phyloP scores from a whole-genome alignment of 1,140 invertebrate genomes.

The Sipha flava region DNA sequence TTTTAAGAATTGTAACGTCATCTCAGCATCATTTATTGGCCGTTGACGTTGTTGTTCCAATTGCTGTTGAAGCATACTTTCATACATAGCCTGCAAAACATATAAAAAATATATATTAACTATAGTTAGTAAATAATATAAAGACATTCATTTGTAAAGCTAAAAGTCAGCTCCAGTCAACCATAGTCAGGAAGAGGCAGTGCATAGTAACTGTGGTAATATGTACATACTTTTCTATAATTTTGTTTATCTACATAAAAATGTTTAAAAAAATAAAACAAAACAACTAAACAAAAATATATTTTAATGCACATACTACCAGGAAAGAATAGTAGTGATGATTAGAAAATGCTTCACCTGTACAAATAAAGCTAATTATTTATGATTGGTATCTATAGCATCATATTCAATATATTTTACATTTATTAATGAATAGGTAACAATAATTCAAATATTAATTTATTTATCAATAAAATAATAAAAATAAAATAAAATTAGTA shows the following conservation, averaged over 20 bases:
- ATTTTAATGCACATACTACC: background rate
- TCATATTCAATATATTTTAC: background rate
- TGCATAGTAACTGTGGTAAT: background rate
- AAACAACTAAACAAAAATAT: background rate
- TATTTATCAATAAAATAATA: too few species aligned
- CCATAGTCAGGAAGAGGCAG: background rate
- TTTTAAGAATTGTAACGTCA: slow-evolving; percentile 78
- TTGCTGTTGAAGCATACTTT: slow-evolving; percentile 64
- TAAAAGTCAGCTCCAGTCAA: background rate
- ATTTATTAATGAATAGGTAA: background rate
- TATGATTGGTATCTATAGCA: background rate
- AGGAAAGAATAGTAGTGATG: too few species aligned
- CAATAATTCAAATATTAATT: too few species aligned
- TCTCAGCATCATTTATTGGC: slow-evolving; percentile 67
- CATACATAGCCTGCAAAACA: slow-evolving; percentile 65
- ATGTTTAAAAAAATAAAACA: background rate
- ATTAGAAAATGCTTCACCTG: background rate
- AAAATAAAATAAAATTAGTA: too few species aligned
- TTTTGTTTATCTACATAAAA: background rate
- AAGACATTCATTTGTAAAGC: background rate
- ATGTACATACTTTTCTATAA: background rate
- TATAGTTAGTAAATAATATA: background rate
- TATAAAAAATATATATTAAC: background rate
- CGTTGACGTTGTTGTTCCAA: slow-evolving; percentile 41
- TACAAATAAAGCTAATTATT: background rate